phyloP scores from a whole-genome alignment of 2,888 invertebrate genomes.

The Chrysolina americana region DNA sequence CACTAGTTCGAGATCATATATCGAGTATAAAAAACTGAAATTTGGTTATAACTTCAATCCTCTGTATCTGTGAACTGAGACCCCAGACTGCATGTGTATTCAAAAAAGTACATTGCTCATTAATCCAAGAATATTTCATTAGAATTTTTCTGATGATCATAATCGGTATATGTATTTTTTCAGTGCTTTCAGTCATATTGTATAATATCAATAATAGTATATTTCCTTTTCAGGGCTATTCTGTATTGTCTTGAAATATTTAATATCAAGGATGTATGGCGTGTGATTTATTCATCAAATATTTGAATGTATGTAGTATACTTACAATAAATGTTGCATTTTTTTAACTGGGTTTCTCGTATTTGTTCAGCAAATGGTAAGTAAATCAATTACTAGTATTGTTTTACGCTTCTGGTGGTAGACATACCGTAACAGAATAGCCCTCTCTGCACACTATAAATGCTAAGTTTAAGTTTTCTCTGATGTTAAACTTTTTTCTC shows the following conservation, averaged over 20 bases:
- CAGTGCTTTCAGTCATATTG: neutral
- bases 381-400: conserved; percentile 22
- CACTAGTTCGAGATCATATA: too few species aligned
- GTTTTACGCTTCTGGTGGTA: conserved; percentile 39
- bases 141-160: neutral
- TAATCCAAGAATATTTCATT: too few species aligned
- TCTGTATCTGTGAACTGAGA: too few species aligned
- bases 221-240: conserved; percentile 68
- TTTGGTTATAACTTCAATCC: too few species aligned
- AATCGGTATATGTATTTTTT: neutral
- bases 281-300: conserved; percentile 28
- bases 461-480: neutral
- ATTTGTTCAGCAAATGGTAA: conserved; percentile 14
- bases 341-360: conserved; percentile 27
- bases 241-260: conserved; percentile 63
- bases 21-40: too few species aligned
- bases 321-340: conserved; percentile 15
- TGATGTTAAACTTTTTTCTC: neutral
- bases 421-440: conserved; percentile 47
- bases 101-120: too few species aligned
- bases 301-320: too few species aligned
- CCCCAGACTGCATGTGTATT: too few species aligned
- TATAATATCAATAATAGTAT: neutral
- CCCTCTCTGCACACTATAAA: conserved; percentile 34
- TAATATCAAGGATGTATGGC: conserved; percentile 45